Conservation (phyloP, 2,113 vertebrate species). For the Arvicanthis niloticus region DNA sequence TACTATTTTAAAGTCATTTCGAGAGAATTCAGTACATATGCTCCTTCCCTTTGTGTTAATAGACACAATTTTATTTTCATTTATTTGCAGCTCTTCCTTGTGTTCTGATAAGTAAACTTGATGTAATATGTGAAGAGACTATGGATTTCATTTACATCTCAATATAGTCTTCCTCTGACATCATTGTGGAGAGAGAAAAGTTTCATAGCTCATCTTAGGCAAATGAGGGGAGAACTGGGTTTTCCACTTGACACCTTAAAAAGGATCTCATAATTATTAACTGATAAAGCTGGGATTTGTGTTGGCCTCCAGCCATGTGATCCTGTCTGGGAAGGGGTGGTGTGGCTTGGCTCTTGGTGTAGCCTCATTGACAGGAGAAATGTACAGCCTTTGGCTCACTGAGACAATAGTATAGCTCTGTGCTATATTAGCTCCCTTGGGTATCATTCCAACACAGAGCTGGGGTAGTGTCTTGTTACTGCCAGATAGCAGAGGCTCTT, state of each 20-base stretch:
- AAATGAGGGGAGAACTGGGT: background rate
- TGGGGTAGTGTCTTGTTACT: background rate
- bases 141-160: background rate
- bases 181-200: background rate
- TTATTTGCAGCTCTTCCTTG: background rate
- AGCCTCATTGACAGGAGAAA: background rate
- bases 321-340: too few relatives aligned
- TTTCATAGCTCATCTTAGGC: background rate
- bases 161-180: background rate
- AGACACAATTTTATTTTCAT: background rate
- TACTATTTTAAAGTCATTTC: background rate
- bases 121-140: background rate
- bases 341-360: background rate
- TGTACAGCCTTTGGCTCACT: background rate
- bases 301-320: background rate
- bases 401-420: background rate
- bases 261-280: background rate
- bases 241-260: background rate
- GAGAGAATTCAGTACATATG: background rate
- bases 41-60: background rate
- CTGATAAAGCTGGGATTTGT: background rate
- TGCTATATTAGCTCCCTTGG: accelerated
- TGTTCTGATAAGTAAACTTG: background rate
- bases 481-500: background rate
- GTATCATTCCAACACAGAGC: background rate